Evolutionary conservation across 2,888 invertebrate genomes (phyloP).

Genomic region (Nemoura dubitans): DNA sequence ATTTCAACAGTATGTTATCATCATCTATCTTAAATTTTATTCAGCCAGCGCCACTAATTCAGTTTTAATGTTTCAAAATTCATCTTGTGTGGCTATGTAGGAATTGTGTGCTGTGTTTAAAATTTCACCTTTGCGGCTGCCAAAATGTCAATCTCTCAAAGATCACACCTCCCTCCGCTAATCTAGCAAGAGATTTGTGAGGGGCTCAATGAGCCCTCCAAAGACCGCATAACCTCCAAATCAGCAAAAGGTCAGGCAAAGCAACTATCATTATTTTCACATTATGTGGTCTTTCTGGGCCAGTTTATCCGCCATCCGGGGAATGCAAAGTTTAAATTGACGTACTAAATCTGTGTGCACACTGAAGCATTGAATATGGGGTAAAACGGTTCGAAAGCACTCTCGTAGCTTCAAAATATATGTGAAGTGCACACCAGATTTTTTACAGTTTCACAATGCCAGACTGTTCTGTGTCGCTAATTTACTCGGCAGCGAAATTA

Average conservation of each 20-base stretch:
- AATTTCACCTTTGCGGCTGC: constrained; percentile 27
- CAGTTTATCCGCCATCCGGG: no score
- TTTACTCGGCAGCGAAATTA: background rate
- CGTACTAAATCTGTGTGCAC: background rate
- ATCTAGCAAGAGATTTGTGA: background rate
- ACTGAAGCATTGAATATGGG: background rate
- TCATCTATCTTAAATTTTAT: background rate
- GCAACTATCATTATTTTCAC: constrained; percentile 15
- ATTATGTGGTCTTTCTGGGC: background rate
- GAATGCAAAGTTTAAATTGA: background rate
- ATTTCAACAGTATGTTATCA: background rate
- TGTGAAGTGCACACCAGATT: background rate
- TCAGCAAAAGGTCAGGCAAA: constrained; percentile 28
- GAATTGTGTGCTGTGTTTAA: constrained; percentile 23
- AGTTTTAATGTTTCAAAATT: background rate
- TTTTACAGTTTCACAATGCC: background rate
- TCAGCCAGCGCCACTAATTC: background rate
- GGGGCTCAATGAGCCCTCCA: constrained; percentile 20
- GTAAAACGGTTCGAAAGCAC: background rate
- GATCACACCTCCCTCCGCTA: background rate
- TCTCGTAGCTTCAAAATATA: background rate
- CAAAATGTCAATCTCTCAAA: constrained; percentile 28
- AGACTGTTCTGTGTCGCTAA: background rate
- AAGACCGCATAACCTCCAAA: constrained; percentile 30
- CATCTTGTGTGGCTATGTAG: constrained; percentile 8